These are phyloP conservation scores for Anolis sagrei DNA, from an alignment of 2,113 vertebrate genomes.

Conservation along the genomic window DNA sequence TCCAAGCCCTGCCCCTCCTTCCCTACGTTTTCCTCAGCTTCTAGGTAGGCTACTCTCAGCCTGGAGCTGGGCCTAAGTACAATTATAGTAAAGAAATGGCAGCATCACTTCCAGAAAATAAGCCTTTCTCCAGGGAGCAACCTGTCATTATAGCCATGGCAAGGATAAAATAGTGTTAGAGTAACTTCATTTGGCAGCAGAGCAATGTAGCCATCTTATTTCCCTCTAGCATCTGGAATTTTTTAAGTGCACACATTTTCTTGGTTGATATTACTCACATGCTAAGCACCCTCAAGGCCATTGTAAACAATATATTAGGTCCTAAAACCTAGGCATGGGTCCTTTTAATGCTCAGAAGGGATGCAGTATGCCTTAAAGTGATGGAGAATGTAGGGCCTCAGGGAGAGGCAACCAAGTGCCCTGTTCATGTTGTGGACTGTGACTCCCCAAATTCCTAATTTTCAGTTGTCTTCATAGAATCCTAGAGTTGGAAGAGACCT, in stretches of 20 bases:
- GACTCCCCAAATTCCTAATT: too few relatives aligned
- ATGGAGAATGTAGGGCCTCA: neutral
- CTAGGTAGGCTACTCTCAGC: too few relatives aligned
- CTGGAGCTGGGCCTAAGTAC: conserved; percentile 13
- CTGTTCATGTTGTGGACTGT: too few relatives aligned
- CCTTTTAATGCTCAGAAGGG: neutral
- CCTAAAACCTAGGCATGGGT: neutral
- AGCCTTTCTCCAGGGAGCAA: conserved; percentile 34
- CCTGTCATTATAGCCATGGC: conserved; percentile 36
- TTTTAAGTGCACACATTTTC: conserved; percentile 20
- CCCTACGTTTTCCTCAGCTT: neutral
- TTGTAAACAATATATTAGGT: neutral
- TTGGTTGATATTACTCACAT: neutral
- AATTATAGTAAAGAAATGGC: conserved; percentile 19
- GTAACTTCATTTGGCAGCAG: conserved; percentile 51
- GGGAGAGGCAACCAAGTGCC: too few relatives aligned
- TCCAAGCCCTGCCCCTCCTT: conserved; percentile 9
- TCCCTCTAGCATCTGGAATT: conserved; percentile 40
- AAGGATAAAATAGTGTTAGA: conserved; percentile 32
- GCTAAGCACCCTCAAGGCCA: neutral
- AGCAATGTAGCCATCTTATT: conserved; percentile 38
- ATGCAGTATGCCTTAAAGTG: neutral
- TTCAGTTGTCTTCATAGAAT: too few relatives aligned
- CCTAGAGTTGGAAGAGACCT: too few relatives aligned
- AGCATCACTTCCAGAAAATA: conserved; percentile 45